phyloP scores from a whole-genome alignment of 23 tunicate species.

The Phallusia fumigata region DNA sequence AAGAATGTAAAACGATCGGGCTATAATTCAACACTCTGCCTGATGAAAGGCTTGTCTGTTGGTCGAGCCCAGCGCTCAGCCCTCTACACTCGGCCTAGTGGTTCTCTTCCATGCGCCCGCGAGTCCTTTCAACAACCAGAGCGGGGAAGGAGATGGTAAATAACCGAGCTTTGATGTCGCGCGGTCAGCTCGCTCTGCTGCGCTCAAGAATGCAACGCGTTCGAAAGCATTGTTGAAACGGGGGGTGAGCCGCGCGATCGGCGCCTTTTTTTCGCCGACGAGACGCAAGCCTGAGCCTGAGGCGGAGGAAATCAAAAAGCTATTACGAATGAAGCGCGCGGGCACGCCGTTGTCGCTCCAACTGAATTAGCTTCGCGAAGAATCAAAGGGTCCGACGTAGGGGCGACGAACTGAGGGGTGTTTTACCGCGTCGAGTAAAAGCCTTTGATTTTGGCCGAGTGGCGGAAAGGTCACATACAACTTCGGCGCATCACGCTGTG shows the following conservation, averaged over 20 bases:
- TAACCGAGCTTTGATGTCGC: neutral
- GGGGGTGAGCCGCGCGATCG: neutral
- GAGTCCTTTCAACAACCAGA: neutral
- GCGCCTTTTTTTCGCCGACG: neutral
- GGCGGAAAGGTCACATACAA: neutral
- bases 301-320: constrained; percentile 2
- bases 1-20: constrained; percentile 12
- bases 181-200: neutral
- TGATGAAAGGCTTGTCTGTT: neutral
- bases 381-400: neutral
- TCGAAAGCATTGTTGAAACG: constrained; percentile 4
- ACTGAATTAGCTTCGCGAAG: neutral
- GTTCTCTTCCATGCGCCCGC: neutral
- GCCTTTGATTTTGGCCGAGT: constrained; percentile 11
- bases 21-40: neutral
- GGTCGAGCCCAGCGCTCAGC: neutral
- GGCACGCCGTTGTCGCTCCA: neutral
- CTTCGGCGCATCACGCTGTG: no score
- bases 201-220: constrained; percentile 2
- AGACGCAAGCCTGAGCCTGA: neutral
- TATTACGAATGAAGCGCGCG: neutral
- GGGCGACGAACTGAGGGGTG: neutral
- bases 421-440: neutral
- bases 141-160: neutral
- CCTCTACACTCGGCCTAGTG: neutral